phyloP scores from a whole-genome alignment of 2,113 vertebrate genomes.

The Microtus pennsylvanicus region DNA sequence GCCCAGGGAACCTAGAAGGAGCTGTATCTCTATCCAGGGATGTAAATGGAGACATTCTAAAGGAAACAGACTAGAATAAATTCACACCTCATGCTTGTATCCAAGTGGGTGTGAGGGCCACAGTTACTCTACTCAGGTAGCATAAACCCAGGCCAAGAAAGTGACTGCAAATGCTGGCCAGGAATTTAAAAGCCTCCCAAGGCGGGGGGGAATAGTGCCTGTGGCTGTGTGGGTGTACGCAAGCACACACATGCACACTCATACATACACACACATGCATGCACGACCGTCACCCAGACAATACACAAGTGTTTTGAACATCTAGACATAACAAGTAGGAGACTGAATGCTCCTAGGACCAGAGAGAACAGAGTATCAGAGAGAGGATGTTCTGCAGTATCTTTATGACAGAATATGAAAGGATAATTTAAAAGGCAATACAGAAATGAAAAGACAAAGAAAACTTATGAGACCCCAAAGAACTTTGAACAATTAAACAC shows the following conservation, averaged over 20 bases:
- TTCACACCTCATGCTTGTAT: conserved; percentile 11
- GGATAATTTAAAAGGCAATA: background rate
- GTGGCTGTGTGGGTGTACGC: background rate
- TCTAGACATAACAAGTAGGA: background rate
- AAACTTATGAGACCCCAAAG: background rate
- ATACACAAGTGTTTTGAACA: background rate
- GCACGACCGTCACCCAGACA: background rate
- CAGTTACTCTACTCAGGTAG: background rate
- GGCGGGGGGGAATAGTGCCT: too few species aligned
- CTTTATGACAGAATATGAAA: background rate
- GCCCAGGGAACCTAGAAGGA: conserved; percentile 33
- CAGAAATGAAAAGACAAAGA: background rate
- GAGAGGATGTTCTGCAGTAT: background rate
- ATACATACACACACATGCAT: background rate
- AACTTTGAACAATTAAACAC: background rate
- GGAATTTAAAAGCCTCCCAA: background rate
- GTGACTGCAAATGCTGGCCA: conserved; percentile 23
- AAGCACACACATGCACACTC: background rate
- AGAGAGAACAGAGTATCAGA: background rate
- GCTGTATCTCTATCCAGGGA: background rate
- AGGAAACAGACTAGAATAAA: conserved; percentile 56
- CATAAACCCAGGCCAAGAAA: background rate
- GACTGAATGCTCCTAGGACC: background rate
- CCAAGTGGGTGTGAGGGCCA: background rate
- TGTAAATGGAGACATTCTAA: conserved; percentile 29